These are phyloP conservation scores for Sacculina carcini DNA, from an alignment of 2,888 invertebrate genomes.

Conservation along the genomic window DNA sequence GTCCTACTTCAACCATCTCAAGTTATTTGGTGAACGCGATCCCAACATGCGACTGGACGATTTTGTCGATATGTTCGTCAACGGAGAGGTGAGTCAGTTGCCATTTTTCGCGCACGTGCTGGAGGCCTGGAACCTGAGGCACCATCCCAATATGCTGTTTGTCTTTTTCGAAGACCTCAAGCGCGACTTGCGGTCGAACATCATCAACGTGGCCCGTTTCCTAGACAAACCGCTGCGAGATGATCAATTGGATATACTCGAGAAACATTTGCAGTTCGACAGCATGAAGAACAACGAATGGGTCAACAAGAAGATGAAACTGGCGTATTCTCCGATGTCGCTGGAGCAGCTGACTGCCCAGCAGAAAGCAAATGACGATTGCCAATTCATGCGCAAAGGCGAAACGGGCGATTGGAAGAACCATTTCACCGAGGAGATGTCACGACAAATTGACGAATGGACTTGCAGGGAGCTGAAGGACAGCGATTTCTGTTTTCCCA, in stretches of 20 bases:
- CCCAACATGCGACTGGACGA: slow-evolving; percentile 16
- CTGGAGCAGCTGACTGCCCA: not conserved
- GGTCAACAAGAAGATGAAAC: slow-evolving; percentile 6
- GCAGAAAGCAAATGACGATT: too few relatives aligned
- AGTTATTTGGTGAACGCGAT: not conserved
- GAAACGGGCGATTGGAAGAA: not conserved
- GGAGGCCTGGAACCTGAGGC: slow-evolving; percentile 19
- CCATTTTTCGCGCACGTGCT: slow-evolving; percentile 20
- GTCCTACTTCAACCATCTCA: slow-evolving; percentile 20
- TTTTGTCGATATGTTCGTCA: slow-evolving; percentile 20
- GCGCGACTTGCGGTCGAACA: slow-evolving; percentile 11
- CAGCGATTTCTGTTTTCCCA: not conserved
- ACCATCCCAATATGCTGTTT: slow-evolving; percentile 18
- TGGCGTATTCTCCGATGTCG: not conserved
- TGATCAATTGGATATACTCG: slow-evolving; percentile 5
- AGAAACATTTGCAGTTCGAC: slow-evolving; percentile 8
- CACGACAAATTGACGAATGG: not conserved
- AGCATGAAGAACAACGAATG: slow-evolving; percentile 10
- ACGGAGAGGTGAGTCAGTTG: slow-evolving; percentile 21
- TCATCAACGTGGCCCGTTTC: slow-evolving; percentile 14
- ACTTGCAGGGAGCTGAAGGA: not conserved
- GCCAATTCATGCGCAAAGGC: not conserved
- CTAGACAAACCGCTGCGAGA: slow-evolving; percentile 11
- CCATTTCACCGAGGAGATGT: not conserved
- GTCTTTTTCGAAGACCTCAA: slow-evolving; percentile 22